Evolutionary conservation across 2,888 invertebrate genomes (phyloP), one percentile per base, ranked within the genome.

Genomic region (Spialia ferax): DNA sequence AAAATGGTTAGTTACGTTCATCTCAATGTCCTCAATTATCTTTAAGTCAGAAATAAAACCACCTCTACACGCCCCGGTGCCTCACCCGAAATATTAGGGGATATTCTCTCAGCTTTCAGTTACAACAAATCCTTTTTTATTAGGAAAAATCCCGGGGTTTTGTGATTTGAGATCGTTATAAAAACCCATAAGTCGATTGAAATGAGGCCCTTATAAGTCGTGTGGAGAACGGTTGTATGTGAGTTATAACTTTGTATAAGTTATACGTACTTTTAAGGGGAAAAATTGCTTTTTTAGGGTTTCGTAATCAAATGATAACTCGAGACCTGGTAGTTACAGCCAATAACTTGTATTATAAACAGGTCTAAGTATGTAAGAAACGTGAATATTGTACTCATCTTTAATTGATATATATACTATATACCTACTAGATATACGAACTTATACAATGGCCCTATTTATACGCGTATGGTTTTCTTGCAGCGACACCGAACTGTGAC

Each of bases 101-200:
- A 42, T 42, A 15, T 42, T 42, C 35, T 35, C 2, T 15, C 15
- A 6, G 38, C 38, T 42, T 15, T 42, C 15, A 42, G 42, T 45
- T 45, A 45, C 22, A 59, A 45, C 59, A 59, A 59, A 59, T 59
- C 59, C 59, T 22, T 45, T 59, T 59, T 45, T 59, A 59, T 59
- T 45, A 26, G 23, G 10, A 59, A 45, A 35, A 59, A 59, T 59
- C 59, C 59, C 59, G 26, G 18, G 26, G 8, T 60, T 29, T 48
- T 15, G 18, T 60, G 45, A 48, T 60, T 60, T 60, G 45, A 60
- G 60, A 48, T 60, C 48, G 60, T 60, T 60, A 60, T 60, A 60
- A 60, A 45, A 60, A 60, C 29, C 60, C 60, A 60, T 60, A 60
- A 48, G 48, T 45, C 60, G 60, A 60, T 60, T 29, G 45, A 23